These are phyloP conservation scores for Alcedo atthis DNA, from an alignment of 2,797 vertebrate species.

Conservation along the genomic window DNA sequence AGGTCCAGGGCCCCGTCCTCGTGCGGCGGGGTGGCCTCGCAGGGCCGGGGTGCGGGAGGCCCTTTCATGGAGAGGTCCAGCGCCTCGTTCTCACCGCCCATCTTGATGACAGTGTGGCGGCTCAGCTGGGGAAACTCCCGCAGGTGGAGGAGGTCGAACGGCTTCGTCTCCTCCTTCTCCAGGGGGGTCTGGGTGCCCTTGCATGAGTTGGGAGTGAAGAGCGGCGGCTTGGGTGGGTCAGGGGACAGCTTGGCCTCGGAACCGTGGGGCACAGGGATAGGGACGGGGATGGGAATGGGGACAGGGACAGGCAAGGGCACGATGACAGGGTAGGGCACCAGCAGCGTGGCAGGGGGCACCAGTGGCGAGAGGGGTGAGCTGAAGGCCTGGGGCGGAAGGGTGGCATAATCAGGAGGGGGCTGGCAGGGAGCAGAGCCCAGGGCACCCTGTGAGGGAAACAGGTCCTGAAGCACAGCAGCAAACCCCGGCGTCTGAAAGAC, in stretches of 20 bases:
- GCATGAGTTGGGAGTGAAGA: slow-evolving; percentile 77
- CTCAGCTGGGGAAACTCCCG: slow-evolving; percentile 77
- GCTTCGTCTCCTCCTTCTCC: slow-evolving; percentile 84
- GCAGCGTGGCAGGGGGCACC: slow-evolving; percentile 92
- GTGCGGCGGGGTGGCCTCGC: slow-evolving; percentile 50
- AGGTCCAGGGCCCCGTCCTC: slow-evolving; percentile 91
- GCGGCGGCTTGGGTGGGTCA: slow-evolving; percentile 80
- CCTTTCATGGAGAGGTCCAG: slow-evolving; percentile 92
- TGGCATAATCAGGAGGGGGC: slow-evolving; percentile 73
- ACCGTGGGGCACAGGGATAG: slow-evolving; percentile 85
- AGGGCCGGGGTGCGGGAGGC: slow-evolving; percentile 77
- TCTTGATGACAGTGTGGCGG: slow-evolving; percentile 82
- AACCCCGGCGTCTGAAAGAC: slow-evolving; percentile 91
- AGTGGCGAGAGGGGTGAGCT: slow-evolving; percentile 87
- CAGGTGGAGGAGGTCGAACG: slow-evolving; percentile 71
- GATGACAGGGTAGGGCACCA: slow-evolving; percentile 94
- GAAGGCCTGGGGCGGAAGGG: slow-evolving; percentile 84
- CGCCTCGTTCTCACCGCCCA: slow-evolving; percentile 86
- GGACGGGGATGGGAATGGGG: slow-evolving; percentile 91
- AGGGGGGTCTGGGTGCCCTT: slow-evolving; percentile 89
- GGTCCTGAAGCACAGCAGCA: slow-evolving; percentile 91
- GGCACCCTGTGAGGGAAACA: slow-evolving; percentile 86
- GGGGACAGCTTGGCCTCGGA: slow-evolving; percentile 84
- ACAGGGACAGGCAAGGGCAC: slow-evolving; percentile 94
- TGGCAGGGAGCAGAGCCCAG: slow-evolving; percentile 80